Percentiles rank a stretch among this genome's conserved stretches.
phyloP scores from a whole-genome alignment of 2,888 invertebrate genomes.

The Lasioglossum vierecki region DNA sequence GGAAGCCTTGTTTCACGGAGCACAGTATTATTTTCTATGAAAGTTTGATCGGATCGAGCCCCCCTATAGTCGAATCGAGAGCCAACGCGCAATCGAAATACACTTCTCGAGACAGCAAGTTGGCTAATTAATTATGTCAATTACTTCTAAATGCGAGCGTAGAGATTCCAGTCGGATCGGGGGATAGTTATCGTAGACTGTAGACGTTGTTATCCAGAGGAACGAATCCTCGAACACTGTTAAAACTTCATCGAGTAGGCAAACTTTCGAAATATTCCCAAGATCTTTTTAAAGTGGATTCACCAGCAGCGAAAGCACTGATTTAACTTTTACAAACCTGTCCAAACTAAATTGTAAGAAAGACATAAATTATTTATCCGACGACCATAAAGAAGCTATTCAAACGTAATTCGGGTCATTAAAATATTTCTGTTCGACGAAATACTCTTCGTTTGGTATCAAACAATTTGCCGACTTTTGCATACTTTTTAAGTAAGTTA shows the following conservation, averaged over 20 bases:
- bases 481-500: neutral
- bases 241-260: conserved; percentile 11
- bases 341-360: neutral
- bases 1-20: neutral
- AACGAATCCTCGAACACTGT: conserved; percentile 2
- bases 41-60: neutral
- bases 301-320: neutral
- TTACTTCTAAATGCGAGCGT: neutral
- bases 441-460: neutral
- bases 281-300: neutral
- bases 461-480: neutral
- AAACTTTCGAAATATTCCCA: neutral
- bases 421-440: neutral
- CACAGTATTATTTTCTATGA: neutral
- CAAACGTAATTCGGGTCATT: neutral
- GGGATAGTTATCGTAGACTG: neutral
- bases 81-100: neutral
- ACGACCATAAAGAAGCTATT: neutral
- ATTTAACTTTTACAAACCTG: conserved; percentile 10
- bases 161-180: neutral
- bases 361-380: neutral
- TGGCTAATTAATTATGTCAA: conserved; percentile 9
- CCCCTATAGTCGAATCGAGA: neutral
- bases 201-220: neutral
- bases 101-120: neutral